These are phyloP conservation scores for Ochotona curzoniae DNA, from an alignment of 2,113 vertebrate species.

Conservation along the genomic window DNA sequence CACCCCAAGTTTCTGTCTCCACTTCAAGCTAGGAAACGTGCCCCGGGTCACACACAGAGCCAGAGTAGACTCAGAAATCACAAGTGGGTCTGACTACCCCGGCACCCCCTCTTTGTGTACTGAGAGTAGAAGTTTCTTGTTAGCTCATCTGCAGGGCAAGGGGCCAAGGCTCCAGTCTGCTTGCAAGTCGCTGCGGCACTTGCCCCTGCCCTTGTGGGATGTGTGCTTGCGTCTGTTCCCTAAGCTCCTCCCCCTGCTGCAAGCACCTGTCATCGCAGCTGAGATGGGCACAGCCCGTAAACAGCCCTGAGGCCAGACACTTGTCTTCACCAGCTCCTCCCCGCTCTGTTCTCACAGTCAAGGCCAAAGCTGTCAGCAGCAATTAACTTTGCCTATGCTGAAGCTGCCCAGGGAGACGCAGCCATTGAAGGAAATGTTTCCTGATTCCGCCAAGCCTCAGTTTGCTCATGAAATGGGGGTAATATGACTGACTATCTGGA, in stretches of 20 bases:
- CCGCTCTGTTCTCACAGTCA: neutral
- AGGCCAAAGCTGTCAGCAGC: slow-evolving; percentile 25
- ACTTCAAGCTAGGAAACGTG: neutral
- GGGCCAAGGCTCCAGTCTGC: neutral
- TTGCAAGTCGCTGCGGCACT: neutral
- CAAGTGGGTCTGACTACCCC: neutral
- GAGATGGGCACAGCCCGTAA: neutral
- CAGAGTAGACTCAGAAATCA: neutral
- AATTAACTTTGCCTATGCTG: neutral
- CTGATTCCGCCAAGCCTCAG: neutral
- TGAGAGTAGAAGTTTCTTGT: neutral
- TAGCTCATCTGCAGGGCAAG: neutral
- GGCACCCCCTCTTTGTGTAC: neutral
- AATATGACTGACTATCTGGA: neutral
- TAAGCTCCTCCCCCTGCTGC: neutral
- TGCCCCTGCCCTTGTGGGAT: neutral
- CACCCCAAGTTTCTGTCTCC: neutral
- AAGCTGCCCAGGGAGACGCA: neutral
- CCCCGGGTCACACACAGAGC: neutral
- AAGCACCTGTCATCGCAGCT: slow-evolving; percentile 51
- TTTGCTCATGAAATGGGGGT: neutral
- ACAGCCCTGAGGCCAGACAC: slow-evolving; percentile 44
- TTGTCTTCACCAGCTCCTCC: slow-evolving; percentile 34
- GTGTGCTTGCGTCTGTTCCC: neutral
- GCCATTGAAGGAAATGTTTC: neutral